phyloP scores from a whole-genome alignment of 2,797 vertebrate species.

The Propithecus deckenii region DNA sequence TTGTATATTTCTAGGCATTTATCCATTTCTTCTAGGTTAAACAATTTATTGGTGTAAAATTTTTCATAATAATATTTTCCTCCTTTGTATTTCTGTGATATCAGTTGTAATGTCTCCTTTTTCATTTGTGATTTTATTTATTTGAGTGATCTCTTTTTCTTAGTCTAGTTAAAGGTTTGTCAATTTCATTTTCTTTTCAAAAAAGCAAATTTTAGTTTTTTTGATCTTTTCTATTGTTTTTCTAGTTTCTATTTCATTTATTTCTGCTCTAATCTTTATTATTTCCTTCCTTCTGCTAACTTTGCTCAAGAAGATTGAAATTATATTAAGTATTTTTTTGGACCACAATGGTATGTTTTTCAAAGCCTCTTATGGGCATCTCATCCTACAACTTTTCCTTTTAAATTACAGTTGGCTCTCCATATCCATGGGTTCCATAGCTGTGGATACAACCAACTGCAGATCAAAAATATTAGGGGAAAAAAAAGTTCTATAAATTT shows the following conservation, averaged over 20 bases:
- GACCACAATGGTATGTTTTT: neutral
- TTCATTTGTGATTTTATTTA: neutral
- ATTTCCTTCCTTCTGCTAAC: neutral
- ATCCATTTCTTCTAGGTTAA: neutral
- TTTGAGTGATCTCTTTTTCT: neutral
- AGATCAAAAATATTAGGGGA: neutral
- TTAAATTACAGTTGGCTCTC: neutral
- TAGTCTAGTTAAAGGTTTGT: neutral
- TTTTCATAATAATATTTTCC: neutral
- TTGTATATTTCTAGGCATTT: neutral
- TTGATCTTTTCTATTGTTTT: neutral
- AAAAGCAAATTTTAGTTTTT: neutral
- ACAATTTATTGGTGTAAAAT: neutral
- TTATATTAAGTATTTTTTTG: neutral
- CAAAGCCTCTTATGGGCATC: neutral
- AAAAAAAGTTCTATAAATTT: neutral
- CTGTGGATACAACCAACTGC: neutral
- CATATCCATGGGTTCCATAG: neutral
- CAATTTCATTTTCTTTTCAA: neutral
- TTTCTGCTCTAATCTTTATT: neutral
- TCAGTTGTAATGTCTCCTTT: neutral
- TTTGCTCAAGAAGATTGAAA: neutral
- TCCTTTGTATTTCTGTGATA: neutral
- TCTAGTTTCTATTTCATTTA: neutral
- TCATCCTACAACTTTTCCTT: neutral